Percentiles rank a stretch among this genome's conserved stretches.
Evolutionary conservation across 2,888 invertebrate genomes (phyloP).

Genomic region (Corbicula japonica): DNA sequence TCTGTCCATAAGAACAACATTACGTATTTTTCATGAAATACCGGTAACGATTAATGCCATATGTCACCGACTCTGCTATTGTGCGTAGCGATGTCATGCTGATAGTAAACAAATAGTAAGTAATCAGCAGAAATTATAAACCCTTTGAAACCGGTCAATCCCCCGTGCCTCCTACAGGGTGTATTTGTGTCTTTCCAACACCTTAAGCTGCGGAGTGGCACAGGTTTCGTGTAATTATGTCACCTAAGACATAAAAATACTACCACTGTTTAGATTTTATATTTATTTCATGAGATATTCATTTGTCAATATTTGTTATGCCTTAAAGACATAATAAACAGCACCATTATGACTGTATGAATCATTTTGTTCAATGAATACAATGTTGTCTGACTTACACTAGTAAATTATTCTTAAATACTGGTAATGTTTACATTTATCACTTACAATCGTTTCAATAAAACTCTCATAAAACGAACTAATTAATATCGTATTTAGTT

Average conservation of each 20-base stretch:
- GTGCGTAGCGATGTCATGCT: conserved; percentile 15
- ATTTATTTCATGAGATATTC: too few relatives aligned
- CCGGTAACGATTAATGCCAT: conserved; percentile 20
- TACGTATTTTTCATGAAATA: neutral
- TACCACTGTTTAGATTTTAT: too few relatives aligned
- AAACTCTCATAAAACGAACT: conserved; percentile 21
- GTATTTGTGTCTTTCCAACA: conserved; percentile 10
- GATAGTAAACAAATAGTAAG: conserved; percentile 2
- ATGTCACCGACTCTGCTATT: conserved; percentile 25
- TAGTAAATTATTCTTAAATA: too few relatives aligned
- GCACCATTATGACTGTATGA: too few relatives aligned
- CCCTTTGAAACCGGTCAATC: conserved; percentile 16
- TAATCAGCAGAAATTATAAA: conserved; percentile 21
- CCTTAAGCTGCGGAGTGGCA: conserved; percentile 31
- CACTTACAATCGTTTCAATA: conserved; percentile 15
- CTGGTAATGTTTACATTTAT: too few relatives aligned
- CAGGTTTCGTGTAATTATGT: conserved; percentile 4
- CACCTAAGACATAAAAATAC: conserved; percentile 11
- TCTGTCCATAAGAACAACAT: too few relatives aligned
- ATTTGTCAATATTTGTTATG: too few relatives aligned
- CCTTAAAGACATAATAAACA: too few relatives aligned
- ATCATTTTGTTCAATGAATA: too few relatives aligned
- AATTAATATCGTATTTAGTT: conserved; percentile 24
- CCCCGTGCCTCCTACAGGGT: conserved; percentile 14
- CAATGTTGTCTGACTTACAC: too few relatives aligned